Evolutionary conservation across 2,113 vertebrate genomes (phyloP).

Genomic region (Pongo abelii): DNA sequence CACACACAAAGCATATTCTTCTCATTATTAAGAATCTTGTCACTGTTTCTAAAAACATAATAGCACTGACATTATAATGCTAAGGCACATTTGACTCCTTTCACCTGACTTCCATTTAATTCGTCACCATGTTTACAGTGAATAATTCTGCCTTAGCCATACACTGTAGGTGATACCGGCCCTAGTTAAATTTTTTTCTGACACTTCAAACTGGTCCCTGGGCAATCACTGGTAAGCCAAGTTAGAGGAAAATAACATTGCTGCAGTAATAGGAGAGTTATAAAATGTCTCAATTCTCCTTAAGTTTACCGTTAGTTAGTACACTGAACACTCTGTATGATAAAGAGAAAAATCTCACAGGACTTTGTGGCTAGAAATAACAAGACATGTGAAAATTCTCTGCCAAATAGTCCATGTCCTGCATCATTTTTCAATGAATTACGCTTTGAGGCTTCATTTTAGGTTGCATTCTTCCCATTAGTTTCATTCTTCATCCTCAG

Average conservation of each 20-base stretch:
- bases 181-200: neutral
- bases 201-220: neutral
- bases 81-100: neutral
- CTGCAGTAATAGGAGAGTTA: conserved; percentile 25
- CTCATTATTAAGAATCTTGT: neutral
- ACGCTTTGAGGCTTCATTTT: conserved; percentile 59
- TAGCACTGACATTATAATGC: neutral
- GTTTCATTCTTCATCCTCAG: conserved; percentile 37
- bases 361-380: conserved; percentile 45
- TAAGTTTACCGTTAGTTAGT: conserved; percentile 53
- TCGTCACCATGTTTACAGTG: neutral
- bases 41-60: neutral
- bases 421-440: conserved; percentile 47
- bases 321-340: conserved; percentile 34
- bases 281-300: conserved; percentile 48
- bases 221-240: neutral
- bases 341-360: conserved; percentile 53
- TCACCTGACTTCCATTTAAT: neutral
- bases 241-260: conserved; percentile 58
- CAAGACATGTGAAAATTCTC: conserved; percentile 31
- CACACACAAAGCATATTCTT: neutral
- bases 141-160: neutral
- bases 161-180: neutral
- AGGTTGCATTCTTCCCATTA: conserved; percentile 34
- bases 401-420: conserved; percentile 23